These are phyloP conservation scores for Exocentrus adspersus DNA, from an alignment of 2,888 invertebrate genomes.

Conservation along the genomic window DNA sequence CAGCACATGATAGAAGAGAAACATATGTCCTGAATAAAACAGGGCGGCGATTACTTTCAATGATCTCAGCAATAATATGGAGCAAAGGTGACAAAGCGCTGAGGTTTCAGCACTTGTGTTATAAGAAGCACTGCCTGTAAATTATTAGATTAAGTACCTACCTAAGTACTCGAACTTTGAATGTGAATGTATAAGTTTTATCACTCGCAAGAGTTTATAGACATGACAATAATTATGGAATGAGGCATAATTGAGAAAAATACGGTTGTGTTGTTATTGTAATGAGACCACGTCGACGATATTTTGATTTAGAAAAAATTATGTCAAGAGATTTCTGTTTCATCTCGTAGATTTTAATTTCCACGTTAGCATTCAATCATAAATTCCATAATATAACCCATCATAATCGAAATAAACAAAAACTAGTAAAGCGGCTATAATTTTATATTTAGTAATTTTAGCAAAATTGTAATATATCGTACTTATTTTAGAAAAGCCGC, in stretches of 20 bases:
- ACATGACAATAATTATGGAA: constrained; percentile 61
- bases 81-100: constrained; percentile 27
- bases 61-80: constrained; percentile 55
- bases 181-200: constrained; percentile 50
- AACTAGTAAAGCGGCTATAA: constrained; percentile 50
- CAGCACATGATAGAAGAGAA: constrained; percentile 30
- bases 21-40: constrained; percentile 15
- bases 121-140: constrained; percentile 54
- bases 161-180: constrained; percentile 41
- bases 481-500: constrained; percentile 26
- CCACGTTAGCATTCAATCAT: constrained; percentile 12
- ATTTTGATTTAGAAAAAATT: constrained; percentile 9
- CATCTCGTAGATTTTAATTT: constrained; percentile 19
- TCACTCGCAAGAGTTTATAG: constrained; percentile 54
- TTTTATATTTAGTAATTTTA: constrained; percentile 46
- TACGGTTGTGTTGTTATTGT: constrained; percentile 28
- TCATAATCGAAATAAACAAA: constrained; percentile 23
- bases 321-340: constrained; percentile 20
- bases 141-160: constrained; percentile 42
- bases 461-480: constrained; percentile 43
- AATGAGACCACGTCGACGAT: constrained; percentile 18
- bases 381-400: constrained; percentile 20
- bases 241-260: constrained; percentile 56
- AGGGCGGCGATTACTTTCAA: constrained; percentile 33
- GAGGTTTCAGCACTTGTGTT: constrained; percentile 27